phyloP scores from a whole-genome alignment of 2,797 vertebrate genomes.

The Australoheros facetus region DNA sequence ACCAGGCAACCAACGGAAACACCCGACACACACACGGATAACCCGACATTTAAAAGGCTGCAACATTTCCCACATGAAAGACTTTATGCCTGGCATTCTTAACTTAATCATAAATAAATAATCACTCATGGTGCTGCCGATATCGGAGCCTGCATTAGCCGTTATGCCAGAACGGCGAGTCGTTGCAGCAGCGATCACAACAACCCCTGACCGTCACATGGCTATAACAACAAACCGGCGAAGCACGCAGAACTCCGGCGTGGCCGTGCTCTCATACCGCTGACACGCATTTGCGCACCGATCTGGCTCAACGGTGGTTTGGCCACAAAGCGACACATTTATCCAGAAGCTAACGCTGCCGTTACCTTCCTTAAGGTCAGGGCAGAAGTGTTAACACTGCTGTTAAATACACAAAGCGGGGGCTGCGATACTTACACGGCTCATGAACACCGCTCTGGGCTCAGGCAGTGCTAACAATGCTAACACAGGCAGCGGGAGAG shows the following conservation, averaged over 20 bases:
- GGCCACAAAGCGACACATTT: neutral
- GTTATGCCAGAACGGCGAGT: neutral
- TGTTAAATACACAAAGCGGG: neutral
- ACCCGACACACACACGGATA: slow-evolving; percentile 3
- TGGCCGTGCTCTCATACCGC: neutral
- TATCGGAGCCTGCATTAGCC: neutral
- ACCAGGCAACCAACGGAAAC: slow-evolving; percentile 65
- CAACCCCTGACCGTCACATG: slow-evolving; percentile 53
- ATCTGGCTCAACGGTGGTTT: fast-evolving
- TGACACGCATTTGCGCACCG: neutral
- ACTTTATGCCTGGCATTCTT: neutral
- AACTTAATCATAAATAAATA: neutral
- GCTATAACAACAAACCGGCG: slow-evolving; percentile 66
- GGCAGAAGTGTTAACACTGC: neutral
- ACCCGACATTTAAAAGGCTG: neutral
- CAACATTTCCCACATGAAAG: too few relatives aligned
- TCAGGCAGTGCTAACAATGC: slow-evolving; percentile 61
- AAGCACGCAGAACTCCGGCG: neutral
- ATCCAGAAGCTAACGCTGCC: neutral
- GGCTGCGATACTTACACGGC: neutral
- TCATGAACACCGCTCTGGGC: neutral
- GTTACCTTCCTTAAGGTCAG: neutral
- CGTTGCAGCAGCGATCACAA: slow-evolving; percentile 21
- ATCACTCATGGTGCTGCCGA: too few relatives aligned
- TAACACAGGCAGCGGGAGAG: slow-evolving; percentile 61